phyloP scores from a whole-genome alignment of 1,140 invertebrate genomes.

The Anthonomus grandis region DNA sequence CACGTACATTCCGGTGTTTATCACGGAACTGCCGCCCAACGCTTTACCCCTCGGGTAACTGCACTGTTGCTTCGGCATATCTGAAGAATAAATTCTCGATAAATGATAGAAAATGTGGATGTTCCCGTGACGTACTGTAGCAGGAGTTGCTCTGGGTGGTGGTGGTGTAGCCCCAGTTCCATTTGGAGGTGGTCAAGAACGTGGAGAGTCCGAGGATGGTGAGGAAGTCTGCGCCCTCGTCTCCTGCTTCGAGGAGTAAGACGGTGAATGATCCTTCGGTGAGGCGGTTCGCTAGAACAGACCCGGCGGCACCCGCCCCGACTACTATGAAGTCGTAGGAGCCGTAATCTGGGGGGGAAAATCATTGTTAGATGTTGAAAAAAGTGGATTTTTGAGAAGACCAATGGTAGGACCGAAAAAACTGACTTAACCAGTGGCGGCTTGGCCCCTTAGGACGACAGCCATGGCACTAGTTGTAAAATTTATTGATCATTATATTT shows the following conservation, averaged over 20 bases:
- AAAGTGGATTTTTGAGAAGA: too few species aligned
- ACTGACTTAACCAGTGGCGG: too few species aligned
- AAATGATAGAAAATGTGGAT: too few species aligned
- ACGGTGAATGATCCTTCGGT: slow-evolving; percentile 29
- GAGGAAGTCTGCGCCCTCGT: slow-evolving; percentile 31
- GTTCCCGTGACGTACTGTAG: slow-evolving; percentile 19
- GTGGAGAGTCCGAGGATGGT: slow-evolving; percentile 27
- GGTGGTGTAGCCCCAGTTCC: slow-evolving; percentile 69
- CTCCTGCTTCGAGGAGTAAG: slow-evolving; percentile 39
- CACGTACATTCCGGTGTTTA: slow-evolving; percentile 89
- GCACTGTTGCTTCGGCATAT: slow-evolving; percentile 48
- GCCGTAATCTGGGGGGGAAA: slow-evolving; percentile 35
- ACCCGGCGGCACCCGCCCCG: slow-evolving; percentile 33
- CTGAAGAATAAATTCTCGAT: slow-evolving; percentile 48
- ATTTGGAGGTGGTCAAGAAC: slow-evolving; percentile 22
- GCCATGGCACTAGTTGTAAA: too few species aligned
- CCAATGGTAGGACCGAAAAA: too few species aligned
- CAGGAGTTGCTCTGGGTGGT: slow-evolving; percentile 32
- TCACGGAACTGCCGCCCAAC: slow-evolving; percentile 71
- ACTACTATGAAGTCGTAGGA: slow-evolving; percentile 37
- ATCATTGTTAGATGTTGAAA: too few species aligned
- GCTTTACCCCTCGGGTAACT: slow-evolving; percentile 61
- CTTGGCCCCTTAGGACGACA: too few species aligned
- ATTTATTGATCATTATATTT: too few species aligned
- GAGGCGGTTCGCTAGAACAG: slow-evolving; percentile 32